These are phyloP conservation scores for Adoxophyes honmai DNA, from an alignment of 1,140 invertebrate genomes.

Conservation along the genomic window DNA sequence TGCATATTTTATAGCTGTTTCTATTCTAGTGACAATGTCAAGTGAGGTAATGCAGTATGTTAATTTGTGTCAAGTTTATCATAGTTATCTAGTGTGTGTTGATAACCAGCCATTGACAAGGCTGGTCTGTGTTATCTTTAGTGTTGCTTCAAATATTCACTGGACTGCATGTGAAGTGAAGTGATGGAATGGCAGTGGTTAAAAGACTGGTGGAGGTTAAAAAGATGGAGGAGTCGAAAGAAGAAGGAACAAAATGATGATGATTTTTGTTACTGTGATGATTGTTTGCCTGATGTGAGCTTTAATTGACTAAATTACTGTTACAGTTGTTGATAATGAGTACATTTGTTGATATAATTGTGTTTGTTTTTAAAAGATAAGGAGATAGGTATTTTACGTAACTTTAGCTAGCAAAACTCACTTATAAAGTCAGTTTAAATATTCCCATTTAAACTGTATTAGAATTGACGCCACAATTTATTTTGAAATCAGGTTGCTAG, in stretches of 20 bases:
- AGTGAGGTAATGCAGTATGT: constrained; percentile 64
- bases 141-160: constrained; percentile 41
- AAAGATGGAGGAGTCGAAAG: constrained; percentile 81
- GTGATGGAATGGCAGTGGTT: constrained; percentile 86
- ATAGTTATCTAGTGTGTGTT: constrained; percentile 53
- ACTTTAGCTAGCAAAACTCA: not conserved
- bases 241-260: constrained; percentile 77
- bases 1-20: constrained; percentile 32
- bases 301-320: constrained; percentile 19
- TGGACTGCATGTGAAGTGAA: constrained; percentile 43
- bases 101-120: constrained; percentile 50
- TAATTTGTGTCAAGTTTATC: constrained; percentile 69
- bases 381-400: constrained; percentile 4
- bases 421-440: not conserved
- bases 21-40: constrained; percentile 59
- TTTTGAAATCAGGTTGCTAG: not conserved
- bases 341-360: constrained; percentile 14
- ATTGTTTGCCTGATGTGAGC: constrained; percentile 81
- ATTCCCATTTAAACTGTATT: not conserved
- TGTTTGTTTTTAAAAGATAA: constrained; percentile 16
- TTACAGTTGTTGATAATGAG: constrained; percentile 1
- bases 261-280: constrained; percentile 85
- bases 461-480: not conserved
- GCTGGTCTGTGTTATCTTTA: constrained; percentile 25
- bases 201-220: constrained; percentile 87